Evolutionary conservation across 2,888 invertebrate species (phyloP).

Genomic region (Patella depressa): DNA sequence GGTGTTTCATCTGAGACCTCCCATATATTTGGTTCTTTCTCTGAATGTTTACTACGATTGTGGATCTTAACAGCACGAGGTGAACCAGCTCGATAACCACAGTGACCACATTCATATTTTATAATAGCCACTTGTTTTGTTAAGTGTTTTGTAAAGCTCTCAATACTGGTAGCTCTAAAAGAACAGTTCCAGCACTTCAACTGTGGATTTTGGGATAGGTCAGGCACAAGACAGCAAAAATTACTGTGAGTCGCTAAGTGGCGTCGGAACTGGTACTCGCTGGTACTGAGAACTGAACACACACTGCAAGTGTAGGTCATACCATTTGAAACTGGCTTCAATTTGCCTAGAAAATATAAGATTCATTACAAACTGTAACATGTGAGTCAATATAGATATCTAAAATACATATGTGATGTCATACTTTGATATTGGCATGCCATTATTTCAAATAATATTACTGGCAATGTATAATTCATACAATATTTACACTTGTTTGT

Average conservation of each 20-base stretch:
- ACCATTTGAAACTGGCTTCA: too few species aligned
- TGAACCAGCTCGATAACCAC: neutral
- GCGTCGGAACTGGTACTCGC: slow-evolving; percentile 12
- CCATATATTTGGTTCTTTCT: neutral
- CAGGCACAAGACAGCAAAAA: slow-evolving; percentile 16
- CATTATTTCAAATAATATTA: too few species aligned
- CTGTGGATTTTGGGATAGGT: neutral
- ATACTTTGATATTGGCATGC: too few species aligned
- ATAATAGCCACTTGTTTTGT: neutral
- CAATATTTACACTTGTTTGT: too few species aligned
- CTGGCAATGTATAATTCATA: too few species aligned
- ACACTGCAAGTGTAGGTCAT: too few species aligned
- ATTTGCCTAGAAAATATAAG: too few species aligned
- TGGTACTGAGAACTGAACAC: too few species aligned
- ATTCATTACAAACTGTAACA: too few species aligned
- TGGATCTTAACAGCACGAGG: neutral
- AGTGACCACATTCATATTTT: neutral
- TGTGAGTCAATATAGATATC: too few species aligned
- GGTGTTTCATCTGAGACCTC: neutral
- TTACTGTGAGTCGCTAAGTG: slow-evolving; percentile 22
- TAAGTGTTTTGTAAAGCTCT: slow-evolving; percentile 16
- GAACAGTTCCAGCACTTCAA: slow-evolving; percentile 20
- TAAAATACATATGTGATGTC: too few species aligned
- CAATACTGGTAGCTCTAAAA: slow-evolving; percentile 6
- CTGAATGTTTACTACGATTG: neutral